Evolutionary conservation across 2,797 vertebrate genomes (phyloP), one percentile per base, ranked within the genome.

Genomic region (Remorina albescens): DNA sequence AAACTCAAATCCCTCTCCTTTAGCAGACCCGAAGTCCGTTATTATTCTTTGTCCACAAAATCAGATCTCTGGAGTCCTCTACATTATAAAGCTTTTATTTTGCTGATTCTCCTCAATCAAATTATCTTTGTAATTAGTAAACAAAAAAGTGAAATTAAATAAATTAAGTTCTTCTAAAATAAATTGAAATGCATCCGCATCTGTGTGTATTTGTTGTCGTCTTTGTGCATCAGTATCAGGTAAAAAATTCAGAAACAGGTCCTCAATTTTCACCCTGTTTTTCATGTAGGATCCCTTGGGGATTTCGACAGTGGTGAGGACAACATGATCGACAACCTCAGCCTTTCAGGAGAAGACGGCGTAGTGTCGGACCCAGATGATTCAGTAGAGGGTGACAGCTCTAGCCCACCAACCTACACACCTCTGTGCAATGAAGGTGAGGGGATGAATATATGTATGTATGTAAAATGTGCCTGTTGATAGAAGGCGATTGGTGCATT

Each of bases 261-360:
- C n/a, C 19, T 61, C 1, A 71, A 2, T 12, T 59, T 39, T 5
- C 2, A 50, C 36, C 2, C 7, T 68, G 23, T 25, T 65, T 32
- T 11, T 68, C 2, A 15, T 19, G 3, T 88, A 99, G 98, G 97
- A 86, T 95, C 96, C 85, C 91, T 96, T 10, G 96, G 96, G 58
- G 96, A 96, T 10, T 96, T 97, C 75, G 96, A 96, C 41, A 92
- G 94, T 7, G 77, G 91, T 0, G 96, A 98, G 53, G 96, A 97
- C 0, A 88, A 88, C 59, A 88, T 73, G 0, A 74, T 67, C 0
- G 92, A 92, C 42, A 94, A 93, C 67, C 80, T 74, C 56, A 95
- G 94, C 90, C 91, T 94, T n/a, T 94, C 89, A 0, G 96, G 96
- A 61, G 94, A 91, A 63, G 96, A 97, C 9, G 95, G 93, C 0